These are phyloP conservation scores for Sinohyriopsis cumingii DNA, from an alignment of 2,888 invertebrate species.

Conservation along the genomic window DNA sequence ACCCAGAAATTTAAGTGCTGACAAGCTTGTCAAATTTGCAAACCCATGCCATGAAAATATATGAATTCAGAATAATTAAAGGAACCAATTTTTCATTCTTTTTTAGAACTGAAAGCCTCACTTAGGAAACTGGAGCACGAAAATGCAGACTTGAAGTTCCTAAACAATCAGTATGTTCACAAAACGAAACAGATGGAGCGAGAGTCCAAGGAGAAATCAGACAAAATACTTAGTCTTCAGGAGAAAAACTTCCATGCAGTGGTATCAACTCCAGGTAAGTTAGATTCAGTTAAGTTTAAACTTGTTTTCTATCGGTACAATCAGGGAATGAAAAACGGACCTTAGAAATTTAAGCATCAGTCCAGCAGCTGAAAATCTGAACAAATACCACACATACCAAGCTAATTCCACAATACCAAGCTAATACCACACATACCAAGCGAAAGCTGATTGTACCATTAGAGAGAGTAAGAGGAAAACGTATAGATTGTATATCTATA, in stretches of 20 bases:
- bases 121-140: slow-evolving; percentile 74
- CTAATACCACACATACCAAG: no score
- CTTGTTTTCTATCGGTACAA: neutral
- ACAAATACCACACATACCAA: no score
- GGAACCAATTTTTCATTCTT: slow-evolving; percentile 4
- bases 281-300: neutral
- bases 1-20: no score
- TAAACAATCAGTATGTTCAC: slow-evolving; percentile 75
- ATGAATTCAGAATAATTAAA: neutral
- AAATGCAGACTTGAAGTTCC: slow-evolving; percentile 77
- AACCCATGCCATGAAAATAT: no score
- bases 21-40: no score
- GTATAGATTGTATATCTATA: neutral
- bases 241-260: slow-evolving; percentile 73
- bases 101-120: slow-evolving; percentile 74
- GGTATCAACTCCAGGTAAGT: slow-evolving; percentile 71
- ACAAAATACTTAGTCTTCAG: slow-evolving; percentile 75
- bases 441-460: no score
- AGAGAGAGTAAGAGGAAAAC: no score
- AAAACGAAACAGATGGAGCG: slow-evolving; percentile 79
- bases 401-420: no score
- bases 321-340: neutral
- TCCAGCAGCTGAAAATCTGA: no score
- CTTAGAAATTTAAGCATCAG: no score
- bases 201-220: slow-evolving; percentile 77